Evolutionary conservation across 1,140 invertebrate genomes (phyloP).

Genomic region (Ostrea edulis): DNA sequence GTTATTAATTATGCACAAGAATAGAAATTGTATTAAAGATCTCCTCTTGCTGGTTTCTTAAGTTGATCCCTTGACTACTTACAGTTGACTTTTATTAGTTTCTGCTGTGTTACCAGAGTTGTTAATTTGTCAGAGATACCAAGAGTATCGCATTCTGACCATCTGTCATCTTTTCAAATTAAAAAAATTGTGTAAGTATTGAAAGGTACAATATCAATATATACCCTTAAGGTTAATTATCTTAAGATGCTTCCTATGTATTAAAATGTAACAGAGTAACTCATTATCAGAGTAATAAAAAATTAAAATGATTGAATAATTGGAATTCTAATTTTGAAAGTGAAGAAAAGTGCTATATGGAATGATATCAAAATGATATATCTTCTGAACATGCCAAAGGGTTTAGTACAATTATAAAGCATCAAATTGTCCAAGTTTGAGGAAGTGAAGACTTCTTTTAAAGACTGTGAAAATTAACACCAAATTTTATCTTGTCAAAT

Average conservation of each 20-base stretch:
- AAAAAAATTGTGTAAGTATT: not conserved
- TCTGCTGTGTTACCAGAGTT: not conserved
- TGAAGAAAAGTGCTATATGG: too few relatives aligned
- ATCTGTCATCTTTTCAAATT: not conserved
- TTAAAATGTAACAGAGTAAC: too few relatives aligned
- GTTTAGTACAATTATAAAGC: too few relatives aligned
- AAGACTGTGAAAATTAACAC: slow-evolving; percentile 12
- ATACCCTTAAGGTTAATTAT: too few relatives aligned
- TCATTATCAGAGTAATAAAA: too few relatives aligned
- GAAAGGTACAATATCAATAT: not conserved
- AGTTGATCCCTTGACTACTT: not conserved
- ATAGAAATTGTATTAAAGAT: slow-evolving; percentile 9
- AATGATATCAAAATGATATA: too few relatives aligned
- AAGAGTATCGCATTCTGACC: not conserved
- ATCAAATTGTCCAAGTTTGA: not conserved
- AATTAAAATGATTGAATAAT: too few relatives aligned
- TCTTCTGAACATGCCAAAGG: too few relatives aligned
- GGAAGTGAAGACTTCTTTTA: not conserved
- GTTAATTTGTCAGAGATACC: not conserved
- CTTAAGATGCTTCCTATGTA: too few relatives aligned
- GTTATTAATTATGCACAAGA: slow-evolving; percentile 23
- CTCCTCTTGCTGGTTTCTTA: slow-evolving; percentile 20
- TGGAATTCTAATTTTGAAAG: too few relatives aligned
- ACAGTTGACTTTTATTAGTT: slow-evolving; percentile 2
- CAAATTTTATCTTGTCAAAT: not conserved